A percentile compares a stretch with the other conserved stretches of the same genome.
Conservation (phyloP, 2,888 invertebrate genomes). For the Lasioglossum zephyrum region DNA sequence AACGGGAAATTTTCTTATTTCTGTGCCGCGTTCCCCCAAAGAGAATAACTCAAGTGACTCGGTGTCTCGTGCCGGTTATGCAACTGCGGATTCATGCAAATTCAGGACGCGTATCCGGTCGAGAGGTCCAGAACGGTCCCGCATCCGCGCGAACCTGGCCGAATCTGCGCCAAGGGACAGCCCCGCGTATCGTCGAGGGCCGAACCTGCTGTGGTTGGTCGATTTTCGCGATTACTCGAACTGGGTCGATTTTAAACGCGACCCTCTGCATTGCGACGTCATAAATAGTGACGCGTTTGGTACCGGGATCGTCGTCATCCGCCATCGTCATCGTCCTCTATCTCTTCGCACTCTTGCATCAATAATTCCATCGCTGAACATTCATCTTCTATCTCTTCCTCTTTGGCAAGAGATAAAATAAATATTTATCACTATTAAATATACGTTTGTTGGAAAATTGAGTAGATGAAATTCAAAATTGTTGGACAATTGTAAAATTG, state of each 20-base stretch:
- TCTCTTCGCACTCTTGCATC: neutral
- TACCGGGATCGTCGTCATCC: conserved; percentile 59
- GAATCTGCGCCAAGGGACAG: conserved; percentile 5
- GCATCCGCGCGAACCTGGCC: conserved; percentile 1
- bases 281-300: conserved; percentile 74
- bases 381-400: neutral
- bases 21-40: neutral
- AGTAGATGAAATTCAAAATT: too few species aligned
- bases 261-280: conserved; percentile 79
- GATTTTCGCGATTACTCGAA: conserved; percentile 68
- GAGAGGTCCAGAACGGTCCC: conserved; percentile 40
- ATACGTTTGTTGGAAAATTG: too few species aligned
- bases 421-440: too few species aligned
- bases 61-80: conserved; percentile 19
- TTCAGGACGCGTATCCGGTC: conserved; percentile 34
- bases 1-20: neutral
- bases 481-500: too few species aligned
- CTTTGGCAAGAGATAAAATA: neutral
- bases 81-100: conserved; percentile 51
- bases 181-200: conserved; percentile 24
- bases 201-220: conserved; percentile 56
- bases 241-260: conserved; percentile 72
- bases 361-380: neutral
- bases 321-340: conserved; percentile 54
- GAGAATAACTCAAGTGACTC: conserved; percentile 38